phyloP scores from a whole-genome alignment of 2,113 vertebrate genomes.

The Choloepus hoffmanni region DNA sequence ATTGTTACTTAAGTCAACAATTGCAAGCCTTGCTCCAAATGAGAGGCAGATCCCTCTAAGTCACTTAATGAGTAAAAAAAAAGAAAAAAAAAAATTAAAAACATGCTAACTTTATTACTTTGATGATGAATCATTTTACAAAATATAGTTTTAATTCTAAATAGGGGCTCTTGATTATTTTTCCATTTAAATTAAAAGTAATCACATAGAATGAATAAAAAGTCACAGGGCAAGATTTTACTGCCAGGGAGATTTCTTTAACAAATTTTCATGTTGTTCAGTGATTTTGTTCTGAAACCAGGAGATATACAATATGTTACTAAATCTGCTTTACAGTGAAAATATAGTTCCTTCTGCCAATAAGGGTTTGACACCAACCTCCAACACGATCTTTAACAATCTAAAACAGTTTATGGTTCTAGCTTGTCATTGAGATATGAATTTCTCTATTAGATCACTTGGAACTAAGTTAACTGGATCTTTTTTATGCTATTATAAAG shows the following conservation, averaged over 20 bases:
- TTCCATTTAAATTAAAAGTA: constrained; percentile 46
- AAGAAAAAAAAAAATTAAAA: not conserved
- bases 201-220: constrained; percentile 38
- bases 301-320: constrained; percentile 21
- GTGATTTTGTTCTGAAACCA: constrained; percentile 37
- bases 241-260: constrained; percentile 67
- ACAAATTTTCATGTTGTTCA: constrained; percentile 12
- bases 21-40: constrained; percentile 45
- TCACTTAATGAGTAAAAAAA: not conserved
- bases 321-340: constrained; percentile 44
- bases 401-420: constrained; percentile 5
- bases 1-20: not conserved
- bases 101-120: not conserved
- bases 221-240: constrained; percentile 80
- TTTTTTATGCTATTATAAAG: not conserved
- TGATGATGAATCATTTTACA: constrained; percentile 30
- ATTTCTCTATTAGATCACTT: constrained; percentile 29
- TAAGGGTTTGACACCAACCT: constrained; percentile 29
- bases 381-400: not conserved
- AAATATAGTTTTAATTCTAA: not conserved
- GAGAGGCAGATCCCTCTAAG: constrained; percentile 22
- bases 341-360: constrained; percentile 12
- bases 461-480: not conserved
- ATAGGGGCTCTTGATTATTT: not conserved
- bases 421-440: not conserved